Base-by-base conservation (phyloP, 2,797 vertebrate genomes). In the Falco concolor region DNA sequence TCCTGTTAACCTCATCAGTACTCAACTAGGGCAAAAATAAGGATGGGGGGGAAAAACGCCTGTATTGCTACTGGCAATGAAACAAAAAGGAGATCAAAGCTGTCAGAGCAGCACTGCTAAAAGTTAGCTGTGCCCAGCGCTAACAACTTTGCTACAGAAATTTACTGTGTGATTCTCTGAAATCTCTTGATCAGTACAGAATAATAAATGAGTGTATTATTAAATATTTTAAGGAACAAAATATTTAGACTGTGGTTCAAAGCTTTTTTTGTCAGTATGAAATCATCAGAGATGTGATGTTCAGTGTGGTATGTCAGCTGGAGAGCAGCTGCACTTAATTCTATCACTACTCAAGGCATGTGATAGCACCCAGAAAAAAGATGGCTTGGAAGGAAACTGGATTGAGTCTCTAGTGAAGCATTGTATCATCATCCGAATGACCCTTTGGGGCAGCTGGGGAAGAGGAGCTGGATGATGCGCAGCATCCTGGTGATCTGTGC, bases 1-100 rank as follows among this genome's bases (percentile, higher is more conserved):
- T 95, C 93, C 84, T 93, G 91, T 97, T 93, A 96, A 83, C 91
- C 84, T 96, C 95, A 70, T 89, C 93, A 74, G 5, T 73, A 28
- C 90, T 92, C 73, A 42, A 18, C 50, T 74, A 34, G 90, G 73
- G 63, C 61, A 80, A 84, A 87, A 22, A 63, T 18, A 75, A 90
- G 49, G 34, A 14, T 9, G 36, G n/a, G 23, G 52, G 52, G 20
- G 9, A 30, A 56, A 50, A 87, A 77, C 81, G 8, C 22, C 57
- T 42, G 19, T 25, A 36, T 45, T 36, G 65, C 52, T 72, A 32
- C 56, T 64, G 69, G 65, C 84, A 77, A 3, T 5, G 67, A 75
- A 85, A 79, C 8, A 77, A 77, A 84, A 83, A 44, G 60, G 85
- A 75, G 59, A 91, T 94, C 65, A 78, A 77, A 94, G 82, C 25